Conservation (phyloP, 2,888 invertebrate genomes). For the Mylabris sibirica region DNA sequence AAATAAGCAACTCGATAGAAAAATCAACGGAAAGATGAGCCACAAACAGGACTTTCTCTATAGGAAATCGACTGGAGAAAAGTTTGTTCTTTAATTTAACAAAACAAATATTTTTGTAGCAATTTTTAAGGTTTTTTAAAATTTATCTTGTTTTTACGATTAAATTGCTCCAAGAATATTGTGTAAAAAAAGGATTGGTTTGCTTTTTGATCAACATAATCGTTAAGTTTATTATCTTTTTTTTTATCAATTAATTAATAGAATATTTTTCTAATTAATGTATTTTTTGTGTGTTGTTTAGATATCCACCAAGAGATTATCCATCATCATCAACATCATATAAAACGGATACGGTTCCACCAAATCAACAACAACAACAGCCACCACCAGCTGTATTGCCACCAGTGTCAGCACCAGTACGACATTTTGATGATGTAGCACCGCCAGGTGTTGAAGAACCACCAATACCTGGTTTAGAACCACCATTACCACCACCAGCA, state of each 20-base stretch:
- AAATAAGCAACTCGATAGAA: neutral
- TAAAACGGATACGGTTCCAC: constrained; percentile 42
- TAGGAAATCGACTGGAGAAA: neutral
- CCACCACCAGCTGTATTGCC: constrained; percentile 21
- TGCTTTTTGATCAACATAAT: constrained; percentile 2
- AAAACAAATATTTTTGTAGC: constrained; percentile 18
- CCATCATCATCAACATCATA: constrained; percentile 22
- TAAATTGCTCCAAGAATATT: neutral
- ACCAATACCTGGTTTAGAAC: constrained; percentile 69
- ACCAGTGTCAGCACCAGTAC: constrained; percentile 44
- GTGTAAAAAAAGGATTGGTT: constrained; percentile 11
- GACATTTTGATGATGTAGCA: constrained; percentile 65
- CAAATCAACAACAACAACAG: constrained; percentile 29
- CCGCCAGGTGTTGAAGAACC: constrained; percentile 72
- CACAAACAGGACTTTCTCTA: neutral
- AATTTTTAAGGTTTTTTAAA: neutral
- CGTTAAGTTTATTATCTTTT: neutral
- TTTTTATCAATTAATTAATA: neutral
- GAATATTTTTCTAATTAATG: constrained; percentile 17
- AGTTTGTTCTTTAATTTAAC: constrained; percentile 4
- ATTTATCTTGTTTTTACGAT: neutral
- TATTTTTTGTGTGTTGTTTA: constrained; percentile 50
- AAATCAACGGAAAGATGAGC: neutral
- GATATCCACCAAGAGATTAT: constrained; percentile 50
- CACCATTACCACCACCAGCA: constrained; percentile 11